A percentile compares a stretch with the other conserved stretches of the same genome.
These are phyloP conservation scores for Porphyrio hochstetteri DNA, from an alignment of 2,113 vertebrate genomes.

Conservation along the genomic window DNA sequence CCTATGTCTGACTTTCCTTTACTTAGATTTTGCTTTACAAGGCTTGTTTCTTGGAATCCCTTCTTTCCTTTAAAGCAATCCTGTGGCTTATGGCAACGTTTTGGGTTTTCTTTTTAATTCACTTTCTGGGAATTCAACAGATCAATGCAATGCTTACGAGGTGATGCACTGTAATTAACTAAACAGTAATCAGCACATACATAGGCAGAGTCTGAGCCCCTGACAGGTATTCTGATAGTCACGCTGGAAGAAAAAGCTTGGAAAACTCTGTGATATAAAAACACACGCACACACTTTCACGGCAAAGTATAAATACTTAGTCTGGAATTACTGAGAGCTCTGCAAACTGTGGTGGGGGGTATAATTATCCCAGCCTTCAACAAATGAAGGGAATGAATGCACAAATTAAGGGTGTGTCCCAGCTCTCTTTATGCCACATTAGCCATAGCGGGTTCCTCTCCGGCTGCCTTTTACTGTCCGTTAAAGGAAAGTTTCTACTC, in stretches of 20 bases:
- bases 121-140: background rate
- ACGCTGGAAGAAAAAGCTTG: background rate
- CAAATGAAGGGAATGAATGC: background rate
- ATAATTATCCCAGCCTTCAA: background rate
- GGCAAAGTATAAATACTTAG: background rate
- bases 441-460: background rate
- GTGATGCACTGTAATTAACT: background rate
- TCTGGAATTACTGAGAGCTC: background rate
- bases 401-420: background rate
- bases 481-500: background rate
- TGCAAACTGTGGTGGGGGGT: background rate
- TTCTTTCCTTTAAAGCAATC: background rate
- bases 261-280: background rate
- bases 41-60: background rate
- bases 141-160: fast-evolving
- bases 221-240: background rate
- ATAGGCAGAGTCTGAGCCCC: fast-evolving
- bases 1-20: background rate
- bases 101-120: background rate
- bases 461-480: fast-evolving
- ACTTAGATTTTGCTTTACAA: background rate
- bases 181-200: background rate
- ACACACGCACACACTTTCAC: background rate
- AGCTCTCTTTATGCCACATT: background rate
- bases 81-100: background rate